Conservation (phyloP, 2,113 vertebrate genomes). For the Callionymus lyra region DNA sequence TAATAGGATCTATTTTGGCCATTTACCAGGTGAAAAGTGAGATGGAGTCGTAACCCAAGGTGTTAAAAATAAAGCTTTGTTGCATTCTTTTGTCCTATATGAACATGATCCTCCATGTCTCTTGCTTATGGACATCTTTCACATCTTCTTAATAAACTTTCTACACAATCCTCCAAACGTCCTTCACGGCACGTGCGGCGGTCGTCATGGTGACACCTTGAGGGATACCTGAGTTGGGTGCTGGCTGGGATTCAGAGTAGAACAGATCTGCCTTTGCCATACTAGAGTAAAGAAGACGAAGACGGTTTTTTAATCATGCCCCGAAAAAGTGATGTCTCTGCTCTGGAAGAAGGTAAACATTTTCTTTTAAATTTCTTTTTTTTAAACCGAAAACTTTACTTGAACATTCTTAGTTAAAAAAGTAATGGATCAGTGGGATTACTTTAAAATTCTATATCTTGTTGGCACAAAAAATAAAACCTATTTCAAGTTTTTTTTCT, state of each 20-base stretch:
- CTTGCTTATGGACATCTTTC: neutral
- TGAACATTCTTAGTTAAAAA: too few species aligned
- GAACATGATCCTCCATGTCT: neutral
- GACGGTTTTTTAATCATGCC: constrained; percentile 65
- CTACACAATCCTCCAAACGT: neutral
- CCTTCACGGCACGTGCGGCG: constrained; percentile 12
- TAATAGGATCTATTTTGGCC: constrained; percentile 5
- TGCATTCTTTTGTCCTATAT: neutral
- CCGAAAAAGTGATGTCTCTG: constrained; percentile 61
- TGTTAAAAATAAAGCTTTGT: neutral
- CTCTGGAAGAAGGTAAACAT: constrained; percentile 78
- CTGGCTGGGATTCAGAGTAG: constrained; percentile 17
- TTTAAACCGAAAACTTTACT: too few species aligned
- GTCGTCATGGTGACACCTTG: constrained; percentile 39
- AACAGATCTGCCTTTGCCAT: neutral
- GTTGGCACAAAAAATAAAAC: too few species aligned
- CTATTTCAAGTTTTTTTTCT: too few species aligned
- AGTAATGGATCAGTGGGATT: too few species aligned
- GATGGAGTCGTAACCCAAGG: neutral
- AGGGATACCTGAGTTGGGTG: constrained; percentile 38
- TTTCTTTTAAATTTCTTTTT: too few species aligned
- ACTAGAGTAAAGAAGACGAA: constrained; percentile 1
- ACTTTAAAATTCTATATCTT: too few species aligned
- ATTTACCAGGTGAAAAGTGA: constrained; percentile 6
- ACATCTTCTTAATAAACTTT: neutral